Evolutionary conservation across 2,113 vertebrate species (phyloP).

Genomic region (Puma concolor): DNA sequence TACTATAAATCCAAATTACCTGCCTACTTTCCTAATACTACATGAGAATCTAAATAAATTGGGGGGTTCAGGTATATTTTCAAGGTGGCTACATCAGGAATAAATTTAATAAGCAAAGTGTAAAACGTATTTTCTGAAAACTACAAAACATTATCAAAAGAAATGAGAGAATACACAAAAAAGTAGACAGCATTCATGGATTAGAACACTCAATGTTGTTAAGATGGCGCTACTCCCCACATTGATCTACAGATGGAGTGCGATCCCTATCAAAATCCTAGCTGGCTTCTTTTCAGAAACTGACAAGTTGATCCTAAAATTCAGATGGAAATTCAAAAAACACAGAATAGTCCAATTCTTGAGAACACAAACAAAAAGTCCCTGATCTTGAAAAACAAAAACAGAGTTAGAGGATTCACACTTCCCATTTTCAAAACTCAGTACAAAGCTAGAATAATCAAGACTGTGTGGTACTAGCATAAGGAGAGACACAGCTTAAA

Average conservation of each 20-base stretch:
- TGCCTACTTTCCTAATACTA: slow-evolving; percentile 40
- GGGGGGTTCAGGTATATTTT: neutral
- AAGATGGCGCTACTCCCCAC: neutral
- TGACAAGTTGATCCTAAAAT: neutral
- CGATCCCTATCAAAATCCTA: neutral
- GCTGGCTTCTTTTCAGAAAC: neutral
- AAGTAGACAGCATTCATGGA: neutral
- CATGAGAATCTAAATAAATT: neutral
- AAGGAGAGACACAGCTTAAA: neutral
- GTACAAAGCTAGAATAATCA: neutral
- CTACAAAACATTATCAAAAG: neutral
- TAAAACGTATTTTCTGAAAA: neutral
- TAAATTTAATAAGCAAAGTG: neutral
- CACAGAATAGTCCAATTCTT: neutral
- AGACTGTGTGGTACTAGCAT: neutral
- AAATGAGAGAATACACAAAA: neutral
- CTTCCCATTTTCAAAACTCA: neutral
- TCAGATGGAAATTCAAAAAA: neutral
- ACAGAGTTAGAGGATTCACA: neutral
- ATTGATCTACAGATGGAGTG: neutral
- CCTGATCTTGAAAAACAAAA: neutral
- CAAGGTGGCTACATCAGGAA: neutral
- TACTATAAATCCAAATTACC: neutral
- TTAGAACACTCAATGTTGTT: neutral
- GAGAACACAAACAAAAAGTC: neutral